Evolutionary conservation across 2,888 invertebrate species (phyloP).

Genomic region (Azorinus chamasolen): DNA sequence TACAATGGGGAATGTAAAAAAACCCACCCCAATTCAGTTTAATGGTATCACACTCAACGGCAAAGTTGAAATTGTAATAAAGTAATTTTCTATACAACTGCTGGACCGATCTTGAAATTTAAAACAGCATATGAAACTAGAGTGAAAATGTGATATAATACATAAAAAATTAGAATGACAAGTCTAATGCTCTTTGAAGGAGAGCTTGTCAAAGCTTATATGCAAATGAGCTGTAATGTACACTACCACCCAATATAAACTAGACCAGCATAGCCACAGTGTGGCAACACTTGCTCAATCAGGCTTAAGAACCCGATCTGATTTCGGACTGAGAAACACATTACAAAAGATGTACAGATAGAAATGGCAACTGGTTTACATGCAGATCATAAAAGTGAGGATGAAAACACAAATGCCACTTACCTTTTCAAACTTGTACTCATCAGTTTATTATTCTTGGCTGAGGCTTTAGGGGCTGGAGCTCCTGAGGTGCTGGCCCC

Average conservation of each 20-base stretch:
- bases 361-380: too few relatives aligned
- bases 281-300: neutral
- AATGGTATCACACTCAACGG: too few relatives aligned
- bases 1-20: too few relatives aligned
- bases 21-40: too few relatives aligned
- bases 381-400: neutral
- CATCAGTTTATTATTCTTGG: constrained; percentile 66
- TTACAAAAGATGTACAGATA: neutral
- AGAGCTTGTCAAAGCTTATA: constrained; percentile 73
- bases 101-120: constrained; percentile 28
- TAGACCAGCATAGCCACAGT: constrained; percentile 15
- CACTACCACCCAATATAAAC: constrained; percentile 20
- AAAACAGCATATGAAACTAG: constrained; percentile 46
- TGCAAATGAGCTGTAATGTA: constrained; percentile 74
- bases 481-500: constrained; percentile 56
- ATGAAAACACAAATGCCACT: neutral
- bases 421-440: constrained; percentile 74
- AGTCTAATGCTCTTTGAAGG: constrained; percentile 17
- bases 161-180: constrained; percentile 13
- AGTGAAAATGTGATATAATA: constrained; percentile 21
- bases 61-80: constrained; percentile 9
- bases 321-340: neutral
- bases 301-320: neutral
- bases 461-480: constrained; percentile 53
- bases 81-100: constrained; percentile 40